Evolutionary conservation across 2,888 invertebrate species (phyloP).

Genomic region (Thysanoteuthis rhombus): DNA sequence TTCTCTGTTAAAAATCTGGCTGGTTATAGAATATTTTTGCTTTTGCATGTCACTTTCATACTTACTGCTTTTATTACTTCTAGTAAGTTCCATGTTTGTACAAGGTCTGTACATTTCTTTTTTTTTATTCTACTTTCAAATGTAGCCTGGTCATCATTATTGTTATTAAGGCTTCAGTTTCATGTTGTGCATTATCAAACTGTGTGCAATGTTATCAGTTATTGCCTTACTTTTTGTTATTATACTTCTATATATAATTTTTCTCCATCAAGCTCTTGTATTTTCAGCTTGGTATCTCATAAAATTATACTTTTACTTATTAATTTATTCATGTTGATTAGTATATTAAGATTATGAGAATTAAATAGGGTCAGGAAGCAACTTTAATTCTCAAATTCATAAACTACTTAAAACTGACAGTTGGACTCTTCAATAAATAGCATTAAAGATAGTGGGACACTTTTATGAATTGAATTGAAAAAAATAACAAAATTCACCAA

Average conservation of each 20-base stretch:
- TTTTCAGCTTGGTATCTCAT: neutral
- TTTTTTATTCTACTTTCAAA: neutral
- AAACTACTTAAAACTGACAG: no score
- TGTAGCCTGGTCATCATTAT: neutral
- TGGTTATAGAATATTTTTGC: neutral
- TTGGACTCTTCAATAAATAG: no score
- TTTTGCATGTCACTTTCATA: neutral
- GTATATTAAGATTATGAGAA: no score
- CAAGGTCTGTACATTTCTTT: neutral
- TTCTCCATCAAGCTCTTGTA: neutral
- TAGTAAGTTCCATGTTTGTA: slow-evolving; percentile 12
- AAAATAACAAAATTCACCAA: no score
- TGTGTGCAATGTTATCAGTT: neutral
- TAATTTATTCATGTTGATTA: no score
- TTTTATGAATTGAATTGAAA: no score
- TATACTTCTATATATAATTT: neutral
- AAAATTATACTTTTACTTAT: neutral
- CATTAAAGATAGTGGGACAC: no score
- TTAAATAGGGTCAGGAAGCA: no score
- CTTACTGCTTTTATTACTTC: neutral
- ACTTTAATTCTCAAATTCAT: no score
- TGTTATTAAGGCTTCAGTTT: neutral
- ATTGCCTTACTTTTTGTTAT: neutral
- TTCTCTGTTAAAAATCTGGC: neutral
- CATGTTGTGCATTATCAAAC: neutral